Evolutionary conservation across 1,140 invertebrate genomes (phyloP), one percentile per base, ranked within the genome.

Genomic region (Anastatus disparis): DNA sequence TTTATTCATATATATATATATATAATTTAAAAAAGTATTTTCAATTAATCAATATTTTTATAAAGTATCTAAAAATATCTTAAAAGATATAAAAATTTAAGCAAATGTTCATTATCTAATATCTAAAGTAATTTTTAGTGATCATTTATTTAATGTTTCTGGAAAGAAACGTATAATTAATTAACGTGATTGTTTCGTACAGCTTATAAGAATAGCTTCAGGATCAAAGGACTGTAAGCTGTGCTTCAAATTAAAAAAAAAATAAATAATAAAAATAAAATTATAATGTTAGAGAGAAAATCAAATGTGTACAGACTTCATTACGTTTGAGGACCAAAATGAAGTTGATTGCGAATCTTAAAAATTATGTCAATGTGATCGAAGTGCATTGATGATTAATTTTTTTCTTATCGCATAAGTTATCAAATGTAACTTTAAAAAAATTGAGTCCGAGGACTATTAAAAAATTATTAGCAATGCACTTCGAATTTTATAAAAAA

Each of bases 401-500:
- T 52, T 26, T 29, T 29, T 27, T 53, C 10, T 29, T 53, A 3
- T 1, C 29, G 27, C 9, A 13, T 4, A 53, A 29, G 2, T 22
- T 48, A 24, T 20, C 20, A 20, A 8, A 48, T 24, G 8, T 2
- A 48, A 1, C 4, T 3, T 8, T 12, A 24, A 24, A 24, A 9
- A 6, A 48, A 12, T 29, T 4, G n/a, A n/a, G n/a, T n/a, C n/a
- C n/a, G n/a, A n/a, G n/a, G n/a, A n/a, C n/a, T n/a, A n/a, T n/a
- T n/a, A 53, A n/a, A 62, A 46, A 17, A 22, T 31, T 8, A 35
- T 35, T 31, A 35, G 13, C 15, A 38, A 64, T 53, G 31, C 31
- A 64, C 26, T 26, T 63, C 1, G 17, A 48, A 63, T 13, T 40
- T 53, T n/a, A 31, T 62, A 31, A 52, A 64, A 52, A 64, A 64